Conservation (phyloP, 2,797 vertebrate genomes). For the Anguilla megastoma region DNA sequence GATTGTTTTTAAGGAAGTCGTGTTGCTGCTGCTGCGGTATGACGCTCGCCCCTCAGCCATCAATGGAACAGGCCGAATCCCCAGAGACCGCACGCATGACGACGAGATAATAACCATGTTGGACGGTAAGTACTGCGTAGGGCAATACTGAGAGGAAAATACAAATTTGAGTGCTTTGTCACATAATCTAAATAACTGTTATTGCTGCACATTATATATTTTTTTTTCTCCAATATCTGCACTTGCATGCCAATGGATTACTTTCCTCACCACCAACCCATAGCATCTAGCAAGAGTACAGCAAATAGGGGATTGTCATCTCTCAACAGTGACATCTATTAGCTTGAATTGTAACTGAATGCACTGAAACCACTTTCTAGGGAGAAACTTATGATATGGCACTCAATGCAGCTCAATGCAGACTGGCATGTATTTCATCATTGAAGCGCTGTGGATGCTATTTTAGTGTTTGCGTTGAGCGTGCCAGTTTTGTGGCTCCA, state of each 20-base stretch:
- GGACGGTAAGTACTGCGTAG: slow-evolving; percentile 75
- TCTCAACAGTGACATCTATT: not conserved
- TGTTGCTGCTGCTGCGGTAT: slow-evolving; percentile 84
- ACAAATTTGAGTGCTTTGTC: not conserved
- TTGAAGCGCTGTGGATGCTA: not conserved
- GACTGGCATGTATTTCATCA: not conserved
- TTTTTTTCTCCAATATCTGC: too few relatives aligned
- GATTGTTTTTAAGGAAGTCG: slow-evolving; percentile 78
- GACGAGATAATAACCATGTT: slow-evolving; percentile 91
- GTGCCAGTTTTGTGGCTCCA: slow-evolving; percentile 40
- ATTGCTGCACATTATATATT: not conserved
- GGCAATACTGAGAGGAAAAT: not conserved
- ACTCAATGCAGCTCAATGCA: too few relatives aligned
- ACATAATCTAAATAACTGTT: not conserved
- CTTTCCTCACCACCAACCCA: not conserved
- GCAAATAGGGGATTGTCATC: not conserved
- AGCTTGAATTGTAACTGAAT: not conserved
- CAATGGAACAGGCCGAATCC: slow-evolving; percentile 86
- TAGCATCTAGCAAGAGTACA: not conserved
- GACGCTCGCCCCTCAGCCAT: slow-evolving; percentile 80
- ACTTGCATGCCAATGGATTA: too few relatives aligned
- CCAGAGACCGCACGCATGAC: slow-evolving; percentile 86
- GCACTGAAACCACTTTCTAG: not conserved
- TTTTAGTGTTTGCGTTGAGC: not conserved
- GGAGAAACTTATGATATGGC: not conserved